These are phyloP conservation scores for Vanacampus margaritifer DNA, from an alignment of 2,113 vertebrate species.

Conservation along the genomic window DNA sequence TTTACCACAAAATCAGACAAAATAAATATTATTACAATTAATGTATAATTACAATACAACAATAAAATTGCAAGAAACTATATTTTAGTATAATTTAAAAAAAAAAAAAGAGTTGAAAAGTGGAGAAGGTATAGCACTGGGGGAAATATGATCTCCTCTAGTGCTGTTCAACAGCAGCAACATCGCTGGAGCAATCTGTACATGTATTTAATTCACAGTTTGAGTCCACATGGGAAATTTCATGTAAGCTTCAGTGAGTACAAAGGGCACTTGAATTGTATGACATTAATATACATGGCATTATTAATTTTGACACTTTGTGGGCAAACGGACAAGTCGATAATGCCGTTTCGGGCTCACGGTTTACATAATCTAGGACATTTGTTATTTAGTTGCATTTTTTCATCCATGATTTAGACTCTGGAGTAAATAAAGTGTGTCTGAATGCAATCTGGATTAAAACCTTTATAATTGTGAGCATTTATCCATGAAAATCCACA, in stretches of 20 bases:
- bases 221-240: conserved; percentile 35
- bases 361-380: conserved; percentile 40
- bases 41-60: too few relatives aligned
- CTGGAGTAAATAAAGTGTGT: conserved; percentile 56
- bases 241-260: conserved; percentile 24
- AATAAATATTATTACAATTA: too few relatives aligned
- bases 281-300: neutral
- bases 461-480: conserved; percentile 64
- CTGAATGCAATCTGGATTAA: conserved; percentile 68
- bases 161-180: neutral
- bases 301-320: conserved; percentile 6
- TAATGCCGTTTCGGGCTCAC: neutral
- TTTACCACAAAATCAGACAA: too few relatives aligned
- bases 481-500: conserved; percentile 67
- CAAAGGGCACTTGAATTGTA: conserved; percentile 19
- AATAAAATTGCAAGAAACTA: too few relatives aligned
- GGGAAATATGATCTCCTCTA: too few relatives aligned
- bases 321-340: conserved; percentile 10
- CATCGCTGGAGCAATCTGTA: neutral
- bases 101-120: too few relatives aligned
- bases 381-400: conserved; percentile 34
- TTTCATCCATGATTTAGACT: conserved; percentile 40
- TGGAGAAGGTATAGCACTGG: neutral
- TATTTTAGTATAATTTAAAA: neutral
- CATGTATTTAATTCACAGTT: conserved; percentile 1